A percentile compares a stretch with the other conserved stretches of the same genome.
phyloP scores from a whole-genome alignment of 2,888 invertebrate genomes.

The Mesorhabditis sp. region DNA sequence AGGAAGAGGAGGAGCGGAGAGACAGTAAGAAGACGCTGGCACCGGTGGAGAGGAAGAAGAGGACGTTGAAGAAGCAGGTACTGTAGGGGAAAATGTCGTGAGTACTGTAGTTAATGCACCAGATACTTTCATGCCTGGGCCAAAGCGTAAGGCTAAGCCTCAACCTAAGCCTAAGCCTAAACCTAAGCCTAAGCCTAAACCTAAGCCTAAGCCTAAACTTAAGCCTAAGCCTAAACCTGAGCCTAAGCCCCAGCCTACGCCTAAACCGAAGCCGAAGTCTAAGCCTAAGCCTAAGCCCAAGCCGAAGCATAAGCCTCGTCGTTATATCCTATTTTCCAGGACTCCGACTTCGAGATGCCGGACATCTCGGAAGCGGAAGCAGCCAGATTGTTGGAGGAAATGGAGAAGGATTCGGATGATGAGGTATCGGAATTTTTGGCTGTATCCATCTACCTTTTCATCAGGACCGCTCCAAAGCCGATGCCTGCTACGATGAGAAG shows the following conservation, averaged over 20 bases:
- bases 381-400: not conserved
- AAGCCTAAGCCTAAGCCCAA: not conserved
- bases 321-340: too few species aligned
- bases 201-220: not conserved
- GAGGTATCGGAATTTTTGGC: not conserved
- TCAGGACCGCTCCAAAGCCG: not conserved
- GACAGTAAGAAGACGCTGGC: not conserved
- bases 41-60: not conserved
- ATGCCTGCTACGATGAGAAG: not conserved
- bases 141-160: not conserved
- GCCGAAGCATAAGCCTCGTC: too few species aligned
- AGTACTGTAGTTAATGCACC: not conserved
- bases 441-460: too few species aligned
- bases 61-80: not conserved
- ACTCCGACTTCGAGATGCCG: not conserved
- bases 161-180: not conserved
- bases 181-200: not conserved
- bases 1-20: not conserved
- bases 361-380: not conserved
- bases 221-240: too few species aligned
- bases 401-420: constrained; percentile 2
- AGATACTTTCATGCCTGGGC: not conserved
- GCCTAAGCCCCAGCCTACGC: too few species aligned
- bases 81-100: not conserved
- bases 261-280: not conserved